Evolutionary conservation across 2,113 vertebrate genomes (phyloP), one percentile per base, ranked within the genome.

Genomic region (Gambusia holbrooki): DNA sequence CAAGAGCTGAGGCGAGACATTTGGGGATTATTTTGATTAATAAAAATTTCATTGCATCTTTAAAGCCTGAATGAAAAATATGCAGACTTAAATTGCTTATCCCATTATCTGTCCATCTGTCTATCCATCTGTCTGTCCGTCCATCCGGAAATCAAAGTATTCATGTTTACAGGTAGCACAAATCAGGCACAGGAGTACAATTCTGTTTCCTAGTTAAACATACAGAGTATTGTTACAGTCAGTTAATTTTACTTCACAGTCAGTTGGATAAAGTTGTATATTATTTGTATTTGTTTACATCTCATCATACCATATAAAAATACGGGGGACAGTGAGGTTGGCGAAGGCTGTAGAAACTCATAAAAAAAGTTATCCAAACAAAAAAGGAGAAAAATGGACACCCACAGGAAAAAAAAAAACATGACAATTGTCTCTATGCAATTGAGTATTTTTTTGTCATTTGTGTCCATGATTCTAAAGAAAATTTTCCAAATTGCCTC

Each of bases 291-390:
- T 13, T 45, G 15, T 45, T 17, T 17, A 5, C 42, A 45, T 17
- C 42, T 17, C 12, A 15, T 45, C 42, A 45, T 1, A 25, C 17
- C 25, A 54, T 25, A 5, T 7, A 54, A 54, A 22, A 7, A 54
- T 22, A 54, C 9, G 22, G 15, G 51, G 22, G 22, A 25, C 6
- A 54, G 51, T 54, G 51, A 17, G 3, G 42, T 14, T 1, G 42
- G 13, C 0, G 42, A 15, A 45, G 42, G 42, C 1, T 15, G 42
- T 45, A 45, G 15, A 45, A 45, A 45, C 35, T 37, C 10, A 12
- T 45, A 17, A 17, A 73, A 81, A 91, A 92, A 93, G 92, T 93
- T 87, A 72, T 68, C 81, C 62, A 82, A 87, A 86, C 89, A 74
- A 62, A 67, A 35, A n/a, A 32, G 7, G 22, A 42, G 64, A 69